A percentile compares a stretch with the other conserved stretches of the same genome.
phyloP scores from a whole-genome alignment of 2,888 invertebrate genomes.

The Rotaria magnacalcarata region DNA sequence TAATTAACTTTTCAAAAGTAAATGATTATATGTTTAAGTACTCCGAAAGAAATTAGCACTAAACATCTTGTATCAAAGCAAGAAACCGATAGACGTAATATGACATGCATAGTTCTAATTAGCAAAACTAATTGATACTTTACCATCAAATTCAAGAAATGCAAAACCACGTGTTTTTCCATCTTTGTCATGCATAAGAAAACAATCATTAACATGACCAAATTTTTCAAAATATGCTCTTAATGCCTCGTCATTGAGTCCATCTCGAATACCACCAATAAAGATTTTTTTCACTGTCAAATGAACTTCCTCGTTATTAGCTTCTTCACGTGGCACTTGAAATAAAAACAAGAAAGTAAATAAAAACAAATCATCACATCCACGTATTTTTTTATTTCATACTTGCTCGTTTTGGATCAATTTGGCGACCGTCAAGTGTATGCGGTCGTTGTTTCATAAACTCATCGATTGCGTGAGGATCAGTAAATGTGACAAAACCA shows the following conservation, averaged over 20 bases:
- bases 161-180: slow-evolving; percentile 91
- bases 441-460: slow-evolving; percentile 79
- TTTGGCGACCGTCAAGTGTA: slow-evolving; percentile 83
- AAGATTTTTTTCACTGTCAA: slow-evolving; percentile 89
- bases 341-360: background rate
- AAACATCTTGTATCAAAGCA: no score
- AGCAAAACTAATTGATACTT: background rate
- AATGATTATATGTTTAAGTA: no score
- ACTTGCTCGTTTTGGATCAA: slow-evolving; percentile 89
- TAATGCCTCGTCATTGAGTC: slow-evolving; percentile 81
- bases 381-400: background rate
- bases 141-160: slow-evolving; percentile 83
- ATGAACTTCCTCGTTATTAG: slow-evolving; percentile 48
- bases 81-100: no score
- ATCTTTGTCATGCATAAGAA: slow-evolving; percentile 82
- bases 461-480: slow-evolving; percentile 90
- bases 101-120: no score
- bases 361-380: no score
- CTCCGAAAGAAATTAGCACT: no score
- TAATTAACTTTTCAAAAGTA: no score
- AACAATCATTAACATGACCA: slow-evolving; percentile 76
- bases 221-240: slow-evolving; percentile 63
- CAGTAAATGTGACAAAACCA: slow-evolving; percentile 91
- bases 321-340: slow-evolving; percentile 78
- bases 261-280: slow-evolving; percentile 85